Conservation (phyloP, 2,888 invertebrate genomes). For the Limnephilus rhombicus region DNA sequence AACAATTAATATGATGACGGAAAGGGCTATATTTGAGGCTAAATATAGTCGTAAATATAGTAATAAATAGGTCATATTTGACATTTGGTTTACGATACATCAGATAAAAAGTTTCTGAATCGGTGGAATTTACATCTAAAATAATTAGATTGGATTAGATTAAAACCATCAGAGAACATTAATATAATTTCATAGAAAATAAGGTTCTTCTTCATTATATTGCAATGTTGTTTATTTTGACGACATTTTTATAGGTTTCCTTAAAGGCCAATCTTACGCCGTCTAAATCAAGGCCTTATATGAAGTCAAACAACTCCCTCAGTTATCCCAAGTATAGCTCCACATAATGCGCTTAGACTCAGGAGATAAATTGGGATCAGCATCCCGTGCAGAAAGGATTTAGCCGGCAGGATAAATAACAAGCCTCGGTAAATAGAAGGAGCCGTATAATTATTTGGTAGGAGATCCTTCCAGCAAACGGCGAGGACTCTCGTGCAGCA, state of each 20-base stretch:
- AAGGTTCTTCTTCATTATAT: no score
- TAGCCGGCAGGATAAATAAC: constrained; percentile 42
- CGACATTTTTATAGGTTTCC: background rate
- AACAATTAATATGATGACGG: no score
- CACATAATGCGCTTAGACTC: constrained; percentile 49
- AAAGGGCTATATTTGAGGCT: no score
- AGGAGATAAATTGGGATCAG: constrained; percentile 53
- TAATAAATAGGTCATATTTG: no score
- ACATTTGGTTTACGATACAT: no score
- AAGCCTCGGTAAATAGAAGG: constrained; percentile 31
- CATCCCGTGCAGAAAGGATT: constrained; percentile 51
- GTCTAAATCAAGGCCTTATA: constrained; percentile 27
- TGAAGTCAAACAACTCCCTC: constrained; percentile 38
- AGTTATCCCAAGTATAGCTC: constrained; percentile 9
- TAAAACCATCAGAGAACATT: no score
- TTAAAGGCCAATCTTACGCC: background rate
- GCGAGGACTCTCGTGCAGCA: background rate
- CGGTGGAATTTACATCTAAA: no score
- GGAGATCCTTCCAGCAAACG: background rate
- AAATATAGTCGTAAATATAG: no score
- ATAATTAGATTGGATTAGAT: no score
- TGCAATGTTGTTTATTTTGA: background rate
- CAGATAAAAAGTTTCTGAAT: no score
- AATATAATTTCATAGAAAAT: no score
- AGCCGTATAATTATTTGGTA: constrained; percentile 22